Base-by-base conservation (phyloP, 2,113 vertebrate species). In the Equus quagga region DNA sequence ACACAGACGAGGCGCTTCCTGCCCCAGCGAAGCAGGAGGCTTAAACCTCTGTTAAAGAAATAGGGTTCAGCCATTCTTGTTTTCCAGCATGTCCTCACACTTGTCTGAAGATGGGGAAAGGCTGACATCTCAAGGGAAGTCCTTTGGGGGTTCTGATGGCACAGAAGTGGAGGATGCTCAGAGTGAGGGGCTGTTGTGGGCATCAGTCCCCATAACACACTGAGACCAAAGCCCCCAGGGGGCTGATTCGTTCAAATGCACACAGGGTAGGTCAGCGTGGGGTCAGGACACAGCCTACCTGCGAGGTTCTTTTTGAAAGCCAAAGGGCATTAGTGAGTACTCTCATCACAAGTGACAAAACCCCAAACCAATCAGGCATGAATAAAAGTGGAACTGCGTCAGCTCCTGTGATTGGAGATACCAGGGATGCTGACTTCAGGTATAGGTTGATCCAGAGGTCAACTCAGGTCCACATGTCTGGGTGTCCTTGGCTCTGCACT, bases 361-460 rank as follows among this genome's bases (percentile, higher is more conserved):
- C 31, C 26, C 9, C 72, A 46, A 3, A 21, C 73, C 9, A 13
- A 3, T 21, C 28, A 21, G 18, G 28, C 36, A 14, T 13, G 72
- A 24, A 17, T 54, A 54, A 54, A 76, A 49, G 10, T 8, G 36
- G 28, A 46, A 8, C 36, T 46, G 11, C 13, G 54, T 23, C n/a
- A 18, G 28, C 6, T 46, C n/a, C 36, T 13, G 10, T 2, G 1
- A 9, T 0, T 14, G 26, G n/a, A 15, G 33, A 8, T 10, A 8
- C 44, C 33, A 23, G 11, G 56, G 56, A 73, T 3, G 21, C 81
- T 44, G n/a, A 19, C 23, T 54, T 56, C 69, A 73, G 60, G 19
- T 26, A 11, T 19, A 14, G 24, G 49, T 24, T 28, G 13, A 81
- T 26, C 62, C 36, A 70, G 49, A 58, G 49, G 51, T 44, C 76